Evolutionary conservation across 2,888 invertebrate species (phyloP), one percentile per base, ranked within the genome.

Genomic region (Nomada lathburiana): DNA sequence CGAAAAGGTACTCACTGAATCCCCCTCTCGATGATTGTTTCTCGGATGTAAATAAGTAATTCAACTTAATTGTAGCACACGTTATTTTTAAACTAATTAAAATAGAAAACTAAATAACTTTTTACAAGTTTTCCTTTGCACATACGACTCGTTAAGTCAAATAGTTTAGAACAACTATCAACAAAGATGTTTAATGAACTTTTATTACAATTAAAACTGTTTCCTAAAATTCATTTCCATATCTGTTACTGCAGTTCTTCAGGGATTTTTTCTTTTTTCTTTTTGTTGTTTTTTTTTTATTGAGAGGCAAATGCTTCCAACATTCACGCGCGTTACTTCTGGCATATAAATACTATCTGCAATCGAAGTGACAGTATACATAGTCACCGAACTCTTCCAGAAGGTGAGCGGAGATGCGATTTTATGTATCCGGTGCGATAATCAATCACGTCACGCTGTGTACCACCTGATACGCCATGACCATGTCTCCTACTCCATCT

Each of bases 311-410:
- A 55, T 50, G 26, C 65, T 53, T 55, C 16, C 3, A 74, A 67
- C 20, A 50, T 69, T 52, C 72, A 55, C 42, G 62, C 16, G 10
- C 44, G 44, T 70, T 50, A 47, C 13, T 20, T 65, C n/a, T 57
- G 68, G 36, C 23, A 70, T 64, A 69, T 20, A 3, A 18, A 52
- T 71, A 67, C 53, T 53, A 74, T 50, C 62, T 74, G 77, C 1
- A 20, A 68, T 59, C 20, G 47, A 64, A 62, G 18, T n/a, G 36
- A 72, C 20, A 42, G 26, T 47, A 63, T 68, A 78, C 73, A 63
- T 88, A 88, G 96, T 98, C 97, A 98, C 96, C 98, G 96, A 94
- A 98, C 98, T 94, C 98, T 96, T 93, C 98, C 98, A 86, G 98
- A 98, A 68, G 98, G 98, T 91, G 98, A 98, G 90, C 98, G 96